Percentiles rank a stretch among this genome's conserved stretches.
Evolutionary conservation across 2,113 vertebrate genomes (phyloP).

Genomic region (Odontophorus gujanensis): DNA sequence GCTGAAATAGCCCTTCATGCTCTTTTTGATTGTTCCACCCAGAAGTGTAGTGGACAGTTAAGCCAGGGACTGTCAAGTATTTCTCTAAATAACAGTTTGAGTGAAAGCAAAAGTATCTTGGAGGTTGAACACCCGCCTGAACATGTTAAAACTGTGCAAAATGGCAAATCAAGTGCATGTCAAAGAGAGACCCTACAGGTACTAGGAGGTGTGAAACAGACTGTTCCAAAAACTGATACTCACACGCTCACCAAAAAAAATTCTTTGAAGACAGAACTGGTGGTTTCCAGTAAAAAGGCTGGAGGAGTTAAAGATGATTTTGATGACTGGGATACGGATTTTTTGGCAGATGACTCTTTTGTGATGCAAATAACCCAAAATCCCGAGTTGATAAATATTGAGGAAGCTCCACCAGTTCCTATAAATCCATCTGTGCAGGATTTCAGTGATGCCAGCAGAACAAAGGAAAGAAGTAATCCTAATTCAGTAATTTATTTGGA

Average conservation of each 20-base stretch:
- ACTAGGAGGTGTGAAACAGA: fast-evolving
- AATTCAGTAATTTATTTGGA: neutral
- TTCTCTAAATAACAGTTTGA: slow-evolving; percentile 41
- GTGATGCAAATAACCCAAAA: slow-evolving; percentile 82
- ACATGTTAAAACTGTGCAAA: neutral
- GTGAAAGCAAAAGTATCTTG: slow-evolving; percentile 35
- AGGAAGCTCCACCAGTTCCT: neutral
- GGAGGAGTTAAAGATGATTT: slow-evolving; percentile 71
- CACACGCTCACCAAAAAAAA: neutral
- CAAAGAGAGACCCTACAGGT: neutral
- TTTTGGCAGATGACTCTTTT: slow-evolving; percentile 85
- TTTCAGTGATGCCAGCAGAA: slow-evolving; percentile 62
- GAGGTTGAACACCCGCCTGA: slow-evolving; percentile 29
- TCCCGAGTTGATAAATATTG: slow-evolving; percentile 65
- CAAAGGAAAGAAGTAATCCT: neutral
- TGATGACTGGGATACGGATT: slow-evolving; percentile 88
- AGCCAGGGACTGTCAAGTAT: slow-evolving; percentile 78
- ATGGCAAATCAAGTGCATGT: neutral
- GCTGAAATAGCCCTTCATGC: slow-evolving; percentile 86
- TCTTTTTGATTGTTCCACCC: slow-evolving; percentile 91
- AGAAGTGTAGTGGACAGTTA: slow-evolving; percentile 81
- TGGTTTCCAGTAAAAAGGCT: neutral
- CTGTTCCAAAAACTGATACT: neutral
- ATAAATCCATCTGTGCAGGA: neutral
- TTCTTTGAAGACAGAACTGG: neutral